Conservation (phyloP, 1,140 invertebrate species). For the Mercenaria mercenaria region DNA sequence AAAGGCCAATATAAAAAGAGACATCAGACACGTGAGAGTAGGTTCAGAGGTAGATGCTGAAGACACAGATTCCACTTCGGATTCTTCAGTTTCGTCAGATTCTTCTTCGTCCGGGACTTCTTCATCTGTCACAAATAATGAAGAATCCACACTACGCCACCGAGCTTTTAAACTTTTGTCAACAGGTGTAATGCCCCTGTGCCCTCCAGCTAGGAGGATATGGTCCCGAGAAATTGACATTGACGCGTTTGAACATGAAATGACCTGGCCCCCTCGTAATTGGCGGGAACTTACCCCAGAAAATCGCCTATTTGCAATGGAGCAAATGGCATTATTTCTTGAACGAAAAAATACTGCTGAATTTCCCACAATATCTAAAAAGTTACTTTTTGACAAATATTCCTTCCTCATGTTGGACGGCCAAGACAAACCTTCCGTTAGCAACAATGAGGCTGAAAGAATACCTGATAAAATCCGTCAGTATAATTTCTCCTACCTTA, state of each 20-base stretch:
- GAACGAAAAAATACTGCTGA: background rate
- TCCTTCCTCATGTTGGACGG: background rate
- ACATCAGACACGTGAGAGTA: too few relatives aligned
- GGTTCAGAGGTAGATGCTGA: too few relatives aligned
- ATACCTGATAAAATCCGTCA: background rate
- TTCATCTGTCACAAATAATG: too few relatives aligned
- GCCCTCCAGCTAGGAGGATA: background rate
- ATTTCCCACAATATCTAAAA: background rate
- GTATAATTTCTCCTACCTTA: background rate
- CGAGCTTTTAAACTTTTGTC: background rate
- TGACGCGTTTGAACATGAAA: background rate
- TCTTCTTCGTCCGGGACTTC: too few relatives aligned
- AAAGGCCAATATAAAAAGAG: too few relatives aligned
- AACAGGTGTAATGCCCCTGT: background rate
- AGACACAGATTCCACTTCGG: too few relatives aligned
- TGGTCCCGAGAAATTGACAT: background rate
- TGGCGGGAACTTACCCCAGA: background rate
- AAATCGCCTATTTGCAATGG: background rate
- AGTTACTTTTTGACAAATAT: background rate
- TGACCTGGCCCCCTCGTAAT: background rate
- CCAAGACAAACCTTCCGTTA: background rate
- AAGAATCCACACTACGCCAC: too few relatives aligned
- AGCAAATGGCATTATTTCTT: background rate
- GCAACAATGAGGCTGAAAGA: background rate
- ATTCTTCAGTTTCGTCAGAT: too few relatives aligned